These are phyloP conservation scores for Amblyornis subalaris DNA, from an alignment of 2,113 vertebrate species.

Conservation along the genomic window DNA sequence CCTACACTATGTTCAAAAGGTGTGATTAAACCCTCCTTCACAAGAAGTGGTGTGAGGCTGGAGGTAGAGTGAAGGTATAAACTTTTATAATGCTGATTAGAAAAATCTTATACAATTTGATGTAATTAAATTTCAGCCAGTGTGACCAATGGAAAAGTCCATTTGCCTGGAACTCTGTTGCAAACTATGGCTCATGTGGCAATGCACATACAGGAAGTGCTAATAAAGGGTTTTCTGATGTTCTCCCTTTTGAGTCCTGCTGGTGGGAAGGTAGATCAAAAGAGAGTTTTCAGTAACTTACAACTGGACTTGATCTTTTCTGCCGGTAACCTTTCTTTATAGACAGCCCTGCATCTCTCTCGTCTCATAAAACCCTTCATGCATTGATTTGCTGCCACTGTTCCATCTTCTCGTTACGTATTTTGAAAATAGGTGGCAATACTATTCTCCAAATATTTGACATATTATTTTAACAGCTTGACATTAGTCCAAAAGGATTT, in stretches of 20 bases:
- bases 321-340: background rate
- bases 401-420: background rate
- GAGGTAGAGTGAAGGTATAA: background rate
- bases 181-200: background rate
- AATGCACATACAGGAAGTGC: background rate
- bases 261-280: background rate
- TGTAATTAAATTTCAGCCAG: background rate
- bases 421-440: background rate
- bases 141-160: background rate
- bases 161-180: background rate
- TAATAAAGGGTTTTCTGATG: background rate
- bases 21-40: background rate
- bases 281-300: background rate
- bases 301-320: background rate
- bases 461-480: background rate
- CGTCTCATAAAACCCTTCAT: background rate
- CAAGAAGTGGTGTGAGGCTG: background rate
- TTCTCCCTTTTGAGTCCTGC: background rate
- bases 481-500: background rate
- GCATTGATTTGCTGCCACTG: background rate
- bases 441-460: background rate
- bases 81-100: background rate
- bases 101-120: background rate
- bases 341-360: background rate
- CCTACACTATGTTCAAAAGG: background rate